These are phyloP conservation scores for Rhineura floridana DNA, from an alignment of 2,113 vertebrate species.

Conservation along the genomic window DNA sequence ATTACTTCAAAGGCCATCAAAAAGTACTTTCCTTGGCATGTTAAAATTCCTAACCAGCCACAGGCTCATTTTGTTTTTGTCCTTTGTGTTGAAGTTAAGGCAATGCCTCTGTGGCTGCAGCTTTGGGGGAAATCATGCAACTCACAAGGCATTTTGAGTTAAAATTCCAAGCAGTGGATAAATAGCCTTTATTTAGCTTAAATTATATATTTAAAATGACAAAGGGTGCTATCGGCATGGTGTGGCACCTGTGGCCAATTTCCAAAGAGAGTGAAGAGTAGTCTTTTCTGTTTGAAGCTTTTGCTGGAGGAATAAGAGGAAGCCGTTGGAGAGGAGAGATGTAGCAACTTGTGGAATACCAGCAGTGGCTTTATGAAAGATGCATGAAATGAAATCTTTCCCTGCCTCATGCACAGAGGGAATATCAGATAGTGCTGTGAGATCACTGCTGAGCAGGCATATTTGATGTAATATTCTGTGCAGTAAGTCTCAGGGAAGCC, in stretches of 20 bases:
- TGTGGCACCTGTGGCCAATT: slow-evolving; percentile 17
- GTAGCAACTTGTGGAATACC: slow-evolving; percentile 38
- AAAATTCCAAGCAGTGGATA: slow-evolving; percentile 38
- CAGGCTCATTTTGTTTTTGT: slow-evolving; percentile 12
- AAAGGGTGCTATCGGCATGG: slow-evolving; percentile 13
- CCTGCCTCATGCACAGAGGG: slow-evolving; percentile 34
- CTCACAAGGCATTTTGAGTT: neutral
- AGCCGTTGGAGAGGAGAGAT: slow-evolving; percentile 12
- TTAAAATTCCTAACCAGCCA: slow-evolving; percentile 13
- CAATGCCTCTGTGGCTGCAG: neutral
- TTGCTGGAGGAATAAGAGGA: slow-evolving; percentile 18
- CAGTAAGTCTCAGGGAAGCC: slow-evolving; percentile 22
- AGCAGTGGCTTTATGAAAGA: slow-evolving; percentile 63
- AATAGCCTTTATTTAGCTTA: slow-evolving; percentile 7
- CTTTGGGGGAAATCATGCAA: neutral
- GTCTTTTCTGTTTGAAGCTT: slow-evolving; percentile 45
- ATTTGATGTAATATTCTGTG: slow-evolving; percentile 37
- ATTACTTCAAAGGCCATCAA: neutral
- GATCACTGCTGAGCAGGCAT: slow-evolving; percentile 28
- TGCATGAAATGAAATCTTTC: slow-evolving; percentile 62
- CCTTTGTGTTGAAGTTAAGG: slow-evolving; percentile 8
- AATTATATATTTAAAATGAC: neutral
- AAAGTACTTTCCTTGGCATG: neutral
- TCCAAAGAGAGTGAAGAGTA: slow-evolving; percentile 22
- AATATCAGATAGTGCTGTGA: slow-evolving; percentile 4